Conservation (phyloP, 2,888 invertebrate species). For the Morpho helenor region DNA sequence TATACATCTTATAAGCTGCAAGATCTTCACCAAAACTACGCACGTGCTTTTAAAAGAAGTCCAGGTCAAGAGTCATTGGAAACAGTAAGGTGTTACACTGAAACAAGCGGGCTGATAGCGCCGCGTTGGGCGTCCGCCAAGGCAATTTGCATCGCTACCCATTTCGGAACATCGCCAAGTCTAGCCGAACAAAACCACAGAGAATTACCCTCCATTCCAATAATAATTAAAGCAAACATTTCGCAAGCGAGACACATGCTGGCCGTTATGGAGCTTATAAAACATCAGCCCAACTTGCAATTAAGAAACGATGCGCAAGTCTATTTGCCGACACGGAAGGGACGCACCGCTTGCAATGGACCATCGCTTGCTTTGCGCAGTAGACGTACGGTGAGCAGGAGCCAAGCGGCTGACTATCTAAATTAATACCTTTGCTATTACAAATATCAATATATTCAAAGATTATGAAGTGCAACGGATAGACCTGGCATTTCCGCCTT, state of each 20-base stretch:
- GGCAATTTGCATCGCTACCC: slow-evolving; percentile 79
- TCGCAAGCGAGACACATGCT: slow-evolving; percentile 69
- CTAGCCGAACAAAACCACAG: slow-evolving; percentile 79
- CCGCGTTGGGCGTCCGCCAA: slow-evolving; percentile 77
- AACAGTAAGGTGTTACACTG: slow-evolving; percentile 53
- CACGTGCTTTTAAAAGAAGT: slow-evolving; percentile 13
- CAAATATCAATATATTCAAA: slow-evolving; percentile 74
- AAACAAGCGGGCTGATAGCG: slow-evolving; percentile 61
- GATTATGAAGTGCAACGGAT: slow-evolving; percentile 42
- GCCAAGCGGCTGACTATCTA: slow-evolving; percentile 61
- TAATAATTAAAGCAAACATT: slow-evolving; percentile 80
- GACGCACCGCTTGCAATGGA: slow-evolving; percentile 69
- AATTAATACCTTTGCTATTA: slow-evolving; percentile 76
- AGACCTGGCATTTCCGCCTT: slow-evolving; percentile 53
- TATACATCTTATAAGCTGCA: background rate
- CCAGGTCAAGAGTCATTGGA: slow-evolving; percentile 49
- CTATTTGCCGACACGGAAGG: slow-evolving; percentile 78
- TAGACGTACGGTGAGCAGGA: slow-evolving; percentile 38
- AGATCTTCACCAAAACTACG: background rate
- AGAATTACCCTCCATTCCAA: slow-evolving; percentile 79
- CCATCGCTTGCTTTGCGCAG: slow-evolving; percentile 57
- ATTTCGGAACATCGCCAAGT: slow-evolving; percentile 79
- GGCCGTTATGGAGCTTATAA: slow-evolving; percentile 78
- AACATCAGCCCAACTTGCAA: slow-evolving; percentile 72
- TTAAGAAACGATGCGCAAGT: slow-evolving; percentile 72